Conservation (phyloP, 2,797 vertebrate species). For the Mastacembelus armatus region DNA sequence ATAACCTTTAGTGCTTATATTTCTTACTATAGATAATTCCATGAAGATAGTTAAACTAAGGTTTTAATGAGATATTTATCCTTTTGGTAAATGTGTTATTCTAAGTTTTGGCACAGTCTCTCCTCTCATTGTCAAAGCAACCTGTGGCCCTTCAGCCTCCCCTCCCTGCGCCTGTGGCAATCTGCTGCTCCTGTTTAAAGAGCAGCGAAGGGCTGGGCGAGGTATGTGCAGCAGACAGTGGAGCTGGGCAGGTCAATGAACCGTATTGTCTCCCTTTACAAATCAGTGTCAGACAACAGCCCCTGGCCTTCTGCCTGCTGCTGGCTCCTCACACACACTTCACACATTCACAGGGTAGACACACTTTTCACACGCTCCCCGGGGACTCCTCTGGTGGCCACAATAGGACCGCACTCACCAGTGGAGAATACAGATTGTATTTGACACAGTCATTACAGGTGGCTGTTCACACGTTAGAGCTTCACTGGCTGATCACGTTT, state of each 20-base stretch:
- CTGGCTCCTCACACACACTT: constrained; percentile 49
- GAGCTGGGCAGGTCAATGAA: constrained; percentile 83
- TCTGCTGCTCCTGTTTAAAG: constrained; percentile 81
- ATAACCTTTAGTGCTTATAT: too few species aligned
- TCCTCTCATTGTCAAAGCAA: constrained; percentile 84
- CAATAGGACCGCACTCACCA: constrained; percentile 71
- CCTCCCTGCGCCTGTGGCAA: constrained; percentile 69
- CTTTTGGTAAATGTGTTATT: constrained; percentile 14
- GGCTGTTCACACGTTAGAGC: constrained; percentile 62
- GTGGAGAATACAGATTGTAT: constrained; percentile 69
- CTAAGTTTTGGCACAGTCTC: constrained; percentile 36
- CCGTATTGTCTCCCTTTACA: constrained; percentile 85
- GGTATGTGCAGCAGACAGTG: constrained; percentile 85
- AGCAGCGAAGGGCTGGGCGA: constrained; percentile 65
- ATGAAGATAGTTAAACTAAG: neutral
- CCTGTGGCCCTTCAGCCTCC: constrained; percentile 57
- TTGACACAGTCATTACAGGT: constrained; percentile 79
- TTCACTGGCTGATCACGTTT: constrained; percentile 62
- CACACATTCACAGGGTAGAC: constrained; percentile 61
- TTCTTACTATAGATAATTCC: too few species aligned
- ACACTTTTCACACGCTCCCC: constrained; percentile 66
- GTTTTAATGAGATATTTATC: neutral
- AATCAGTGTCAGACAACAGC: constrained; percentile 87
- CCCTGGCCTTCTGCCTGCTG: constrained; percentile 82
- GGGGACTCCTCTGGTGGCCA: constrained; percentile 59